Base-by-base conservation (phyloP, 2,888 invertebrate genomes). In the Leptinotarsa peninsularis region DNA sequence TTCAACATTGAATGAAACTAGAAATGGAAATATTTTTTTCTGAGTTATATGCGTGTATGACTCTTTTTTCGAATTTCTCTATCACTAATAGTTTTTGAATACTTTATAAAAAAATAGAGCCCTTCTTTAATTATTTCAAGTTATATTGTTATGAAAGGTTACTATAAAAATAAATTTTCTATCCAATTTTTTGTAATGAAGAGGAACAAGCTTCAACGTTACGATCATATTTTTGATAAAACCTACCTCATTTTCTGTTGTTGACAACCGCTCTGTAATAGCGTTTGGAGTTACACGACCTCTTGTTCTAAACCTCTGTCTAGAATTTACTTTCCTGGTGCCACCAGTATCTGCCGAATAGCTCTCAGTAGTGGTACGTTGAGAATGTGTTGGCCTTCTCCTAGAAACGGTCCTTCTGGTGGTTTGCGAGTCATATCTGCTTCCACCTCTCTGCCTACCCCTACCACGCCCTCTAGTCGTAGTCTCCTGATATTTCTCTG, bases 391-490 rank as follows among this genome's bases (percentile, higher is more conserved):
- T 18, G 90, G 90, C 74, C 89, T 87, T 76, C 90, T 84, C n/a
- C 88, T 85, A 66, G 89, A 87, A 60, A 86, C 85, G 2, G 85
- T 79, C 7, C 87, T 83, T 72, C 87, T 86, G 86, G 86, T 74
- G 14, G 78, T 77, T 0, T 88, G 86, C 3, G 89, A 86, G 90
- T 92, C 81, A 89, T 89, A 73, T 75, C 81, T 81, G 52, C 74
- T 89, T 79, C 91, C 90, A 78, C 91, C 83, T 54, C 91, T 89
- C 49, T 90, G 90, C 50, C 89, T 86, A 68, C 91, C 78, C 67
- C 83, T 80, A 14, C 69, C 76, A 66, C 87, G 84, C 15, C 86
- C 77, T 27, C 87, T 80, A 43, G 88, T 84, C 78, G 88, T 89
- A 27, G 88, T 89, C 56, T 78, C 78, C 3, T 76, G 76, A n/a